Base-by-base conservation (phyloP, 2,113 vertebrate genomes). In the Rhea americana region DNA sequence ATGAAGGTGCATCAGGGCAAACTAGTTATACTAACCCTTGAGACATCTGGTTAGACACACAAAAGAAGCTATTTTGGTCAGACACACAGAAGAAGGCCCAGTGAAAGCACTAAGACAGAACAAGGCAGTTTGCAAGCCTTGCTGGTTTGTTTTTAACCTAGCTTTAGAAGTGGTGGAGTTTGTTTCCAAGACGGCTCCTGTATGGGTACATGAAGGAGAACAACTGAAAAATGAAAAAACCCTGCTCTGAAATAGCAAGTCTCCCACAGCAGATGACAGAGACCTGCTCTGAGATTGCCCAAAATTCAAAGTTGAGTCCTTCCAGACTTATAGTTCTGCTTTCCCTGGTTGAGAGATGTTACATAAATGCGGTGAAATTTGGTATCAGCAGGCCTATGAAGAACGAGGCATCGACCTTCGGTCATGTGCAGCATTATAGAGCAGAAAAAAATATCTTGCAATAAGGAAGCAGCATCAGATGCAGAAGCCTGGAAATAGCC, bases 21-120 rank as follows among this genome's bases (percentile, higher is more conserved):
- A 76, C 66, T 86, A 82, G 80, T 78, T 86, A 75, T 78, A 76
- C 62, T 87, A 87, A 93, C n/a, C 41, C 32, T 32, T 35, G 62
- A 96, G 39, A 63, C 76, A 91, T 32, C 89, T 82, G 73, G 84
- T 43, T 93, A 85, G 76, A 82, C 74, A 86, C 11, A 53, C 70
- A 28, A 12, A 32, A 91, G 35, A 78, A 91, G 41, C 6, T 50
- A 78, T 78, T 65, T 81, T 72, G 79, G 39, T 93, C 82, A 85
- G 76, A 82, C 74, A 86, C 11, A 53, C 70, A 28, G 13, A 32
- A 91, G 35, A 78, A 91, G 41, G 50, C n/a, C 45, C 58, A 89
- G 43, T 4, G 39, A 87, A 87, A 91, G 68, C 39, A 80, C 2
- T 6, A 71, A 83, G 65, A 39, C 73, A 78, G 28, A 70, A 92